Conservation (phyloP, 1,140 invertebrate genomes). For the Caenorhabditis brenneri region DNA sequence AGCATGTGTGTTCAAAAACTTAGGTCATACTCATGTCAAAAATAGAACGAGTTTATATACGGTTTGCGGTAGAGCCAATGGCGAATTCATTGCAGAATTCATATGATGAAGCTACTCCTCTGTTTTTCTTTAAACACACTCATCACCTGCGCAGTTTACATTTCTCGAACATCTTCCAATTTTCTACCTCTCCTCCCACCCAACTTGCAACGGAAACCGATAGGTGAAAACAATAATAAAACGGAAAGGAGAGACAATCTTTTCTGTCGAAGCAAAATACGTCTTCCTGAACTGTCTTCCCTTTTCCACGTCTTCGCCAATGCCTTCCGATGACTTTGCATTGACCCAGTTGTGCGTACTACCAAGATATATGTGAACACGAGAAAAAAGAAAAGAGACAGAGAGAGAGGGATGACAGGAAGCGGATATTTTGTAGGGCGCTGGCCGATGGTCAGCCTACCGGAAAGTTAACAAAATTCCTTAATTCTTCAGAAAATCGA, state of each 20-base stretch:
- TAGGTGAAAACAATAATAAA: neutral
- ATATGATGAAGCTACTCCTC: too few species aligned
- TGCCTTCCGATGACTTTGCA: slow-evolving; percentile 25
- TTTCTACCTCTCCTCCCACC: neutral
- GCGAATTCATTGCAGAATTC: too few species aligned
- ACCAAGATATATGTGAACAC: slow-evolving; percentile 11
- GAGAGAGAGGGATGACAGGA: neutral
- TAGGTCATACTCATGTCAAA: too few species aligned
- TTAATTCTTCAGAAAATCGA: neutral
- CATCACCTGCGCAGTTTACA: too few species aligned
- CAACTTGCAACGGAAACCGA: neutral
- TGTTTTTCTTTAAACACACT: too few species aligned
- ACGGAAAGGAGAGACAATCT: neutral
- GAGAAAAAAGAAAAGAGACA: neutral
- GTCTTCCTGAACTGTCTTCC: neutral
- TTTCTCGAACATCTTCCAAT: neutral
- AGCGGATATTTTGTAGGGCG: neutral
- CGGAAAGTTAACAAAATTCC: slow-evolving; percentile 24
- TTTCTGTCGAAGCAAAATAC: neutral
- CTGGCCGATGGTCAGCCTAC: slow-evolving; percentile 8
- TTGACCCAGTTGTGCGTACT: slow-evolving; percentile 40
- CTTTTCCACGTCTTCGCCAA: neutral
- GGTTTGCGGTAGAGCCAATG: too few species aligned
- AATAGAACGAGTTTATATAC: too few species aligned
- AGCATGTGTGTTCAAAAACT: too few species aligned